Evolutionary conservation across 2,888 invertebrate species (phyloP), one percentile per base, ranked within the genome.

Genomic region (Globia sparganii): DNA sequence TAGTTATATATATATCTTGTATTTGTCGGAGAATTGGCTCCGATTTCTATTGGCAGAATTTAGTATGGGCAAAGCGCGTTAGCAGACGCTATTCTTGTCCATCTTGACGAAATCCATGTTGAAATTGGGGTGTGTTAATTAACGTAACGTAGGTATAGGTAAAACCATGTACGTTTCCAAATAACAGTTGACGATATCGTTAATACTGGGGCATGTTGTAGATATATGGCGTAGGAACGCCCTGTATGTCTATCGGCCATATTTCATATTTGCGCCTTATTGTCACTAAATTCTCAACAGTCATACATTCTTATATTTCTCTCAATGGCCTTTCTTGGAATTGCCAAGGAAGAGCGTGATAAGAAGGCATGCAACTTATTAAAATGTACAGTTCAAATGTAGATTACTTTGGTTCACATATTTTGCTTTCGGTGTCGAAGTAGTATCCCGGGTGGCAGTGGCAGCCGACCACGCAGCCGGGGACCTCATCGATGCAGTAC

Each of bases 371-470:
- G 21, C 15, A 43, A 31, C 21, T 72, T 56, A 56, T 64, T 34
- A 56, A 8, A 34, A 61, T 65, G 13, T 43, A 40, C 13, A 31
- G 34, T 61, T n/a, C 3, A 67, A 62, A 49, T 65, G 18, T 75
- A 40, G 11, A 75, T 85, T 93, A 96, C 96, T 94, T 96, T 8
- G 94, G 93, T 90, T 96, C 96, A 84, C 96, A 96, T 90, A 96
- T 94, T 92, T 96, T 96, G 4, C 94, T 91, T 59, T 95, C 94
- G 0, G 96, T 95, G 69, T 96, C 96, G 77, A 96, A 96, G 84
- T 95, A 96, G 84, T 94, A 96, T 73, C 96, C 96, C 0, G 96
- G 96, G 72, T 96, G 94, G 78, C 96, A 96, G 83, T 96, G 95
- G 81, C 96, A 96, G 43, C 96, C 96, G 40, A 96, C 84, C n/a